Conservation (phyloP, 2,113 vertebrate species). For the Merops nubicus region DNA sequence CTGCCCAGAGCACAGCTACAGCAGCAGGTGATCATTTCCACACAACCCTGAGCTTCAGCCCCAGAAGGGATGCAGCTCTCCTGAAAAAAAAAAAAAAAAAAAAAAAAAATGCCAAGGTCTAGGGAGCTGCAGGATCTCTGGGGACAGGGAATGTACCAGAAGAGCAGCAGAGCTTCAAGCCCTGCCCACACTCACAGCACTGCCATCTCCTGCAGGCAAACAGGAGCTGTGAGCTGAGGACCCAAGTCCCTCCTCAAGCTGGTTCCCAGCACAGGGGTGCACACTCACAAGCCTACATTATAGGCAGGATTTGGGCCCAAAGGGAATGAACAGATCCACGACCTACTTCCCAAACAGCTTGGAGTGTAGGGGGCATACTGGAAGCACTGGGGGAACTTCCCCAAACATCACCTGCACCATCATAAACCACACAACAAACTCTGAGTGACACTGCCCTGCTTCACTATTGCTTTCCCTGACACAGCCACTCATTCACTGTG, state of each 20-base stretch:
- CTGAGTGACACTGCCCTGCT: neutral
- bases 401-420: neutral
- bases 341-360: neutral
- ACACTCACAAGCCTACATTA: too few relatives aligned
- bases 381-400: neutral
- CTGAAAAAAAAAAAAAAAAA: too few relatives aligned
- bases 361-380: neutral
- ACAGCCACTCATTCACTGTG: neutral
- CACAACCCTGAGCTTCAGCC: fast-evolving
- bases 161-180: neutral
- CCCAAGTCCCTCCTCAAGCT: neutral
- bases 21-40: neutral
- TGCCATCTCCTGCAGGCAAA: neutral
- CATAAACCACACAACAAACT: neutral
- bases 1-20: neutral
- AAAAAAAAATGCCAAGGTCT: too few relatives aligned
- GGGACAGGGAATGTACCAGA: neutral
- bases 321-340: fast-evolving
- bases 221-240: neutral
- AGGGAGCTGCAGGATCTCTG: neutral
- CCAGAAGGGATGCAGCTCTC: neutral
- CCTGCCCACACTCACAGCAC: fast-evolving
- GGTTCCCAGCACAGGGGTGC: neutral
- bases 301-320: fast-evolving
- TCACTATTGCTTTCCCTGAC: neutral